Evolutionary conservation across 2,113 vertebrate species (phyloP).

Genomic region (Myanophis thanlyinensis): DNA sequence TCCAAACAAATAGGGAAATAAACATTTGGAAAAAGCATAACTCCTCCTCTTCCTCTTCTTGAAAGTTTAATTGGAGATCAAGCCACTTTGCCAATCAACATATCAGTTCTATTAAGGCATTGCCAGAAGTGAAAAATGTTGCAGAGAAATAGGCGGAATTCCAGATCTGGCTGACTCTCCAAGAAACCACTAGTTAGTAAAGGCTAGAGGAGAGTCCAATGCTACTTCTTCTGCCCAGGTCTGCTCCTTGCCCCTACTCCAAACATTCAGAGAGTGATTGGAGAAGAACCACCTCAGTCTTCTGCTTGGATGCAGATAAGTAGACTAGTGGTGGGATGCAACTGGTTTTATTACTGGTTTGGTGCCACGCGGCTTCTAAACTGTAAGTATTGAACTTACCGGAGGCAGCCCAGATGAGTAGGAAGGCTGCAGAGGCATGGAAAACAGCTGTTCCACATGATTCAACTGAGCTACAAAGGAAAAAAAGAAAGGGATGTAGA

Average conservation of each 20-base stretch:
- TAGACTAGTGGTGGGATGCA: too few species aligned
- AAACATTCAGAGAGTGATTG: background rate
- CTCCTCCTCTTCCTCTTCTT: background rate
- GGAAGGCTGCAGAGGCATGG: too few species aligned
- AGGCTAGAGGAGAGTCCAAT: background rate
- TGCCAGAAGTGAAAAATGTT: background rate
- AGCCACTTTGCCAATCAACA: background rate
- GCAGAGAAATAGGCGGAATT: background rate
- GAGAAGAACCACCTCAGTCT: background rate
- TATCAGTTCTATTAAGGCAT: background rate
- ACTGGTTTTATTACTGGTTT: too few species aligned
- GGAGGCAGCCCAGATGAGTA: too few species aligned
- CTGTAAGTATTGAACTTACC: too few species aligned
- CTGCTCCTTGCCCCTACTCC: background rate
- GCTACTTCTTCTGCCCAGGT: background rate
- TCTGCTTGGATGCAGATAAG: background rate
- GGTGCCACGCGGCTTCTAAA: too few species aligned
- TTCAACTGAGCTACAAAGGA: too few species aligned
- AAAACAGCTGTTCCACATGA: too few species aligned
- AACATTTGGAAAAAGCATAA: background rate
- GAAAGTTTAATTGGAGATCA: background rate
- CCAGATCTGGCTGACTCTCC: background rate
- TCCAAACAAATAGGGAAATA: background rate
- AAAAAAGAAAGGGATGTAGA: too few species aligned
- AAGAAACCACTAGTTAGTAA: background rate